Percentiles rank a stretch among this genome's conserved stretches.
These are phyloP conservation scores for Tetraneura akinire DNA, from an alignment of 1,140 invertebrate genomes.

Conservation along the genomic window DNA sequence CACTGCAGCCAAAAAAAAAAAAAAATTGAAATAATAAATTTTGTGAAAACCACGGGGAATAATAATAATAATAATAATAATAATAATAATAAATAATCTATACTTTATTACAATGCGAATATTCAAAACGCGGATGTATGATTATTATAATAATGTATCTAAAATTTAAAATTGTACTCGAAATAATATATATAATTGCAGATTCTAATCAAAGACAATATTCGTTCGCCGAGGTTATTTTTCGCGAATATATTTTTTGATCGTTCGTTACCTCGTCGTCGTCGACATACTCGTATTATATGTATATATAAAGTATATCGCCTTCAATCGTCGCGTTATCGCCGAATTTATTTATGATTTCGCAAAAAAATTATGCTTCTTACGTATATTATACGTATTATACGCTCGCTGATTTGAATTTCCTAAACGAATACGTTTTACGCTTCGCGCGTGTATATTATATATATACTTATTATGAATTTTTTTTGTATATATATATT, in stretches of 20 bases:
- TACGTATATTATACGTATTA: too few relatives aligned
- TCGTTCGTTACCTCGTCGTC: too few relatives aligned
- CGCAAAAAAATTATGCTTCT: constrained; percentile 12
- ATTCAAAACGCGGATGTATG: constrained; percentile 17
- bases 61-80: too few relatives aligned
- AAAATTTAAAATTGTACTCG: too few relatives aligned
- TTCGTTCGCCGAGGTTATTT: constrained; percentile 9
- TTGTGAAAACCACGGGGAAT: too few relatives aligned
- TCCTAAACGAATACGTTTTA: not conserved
- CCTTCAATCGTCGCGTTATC: not conserved
- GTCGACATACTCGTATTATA: too few relatives aligned
- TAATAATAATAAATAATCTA: too few relatives aligned
- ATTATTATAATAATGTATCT: too few relatives aligned
- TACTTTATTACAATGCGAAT: constrained; percentile 27
- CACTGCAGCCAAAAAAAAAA: too few relatives aligned
- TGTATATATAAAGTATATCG: too few relatives aligned
- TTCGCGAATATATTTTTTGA: not conserved
- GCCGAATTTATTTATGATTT: constrained; percentile 38
- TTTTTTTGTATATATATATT: too few relatives aligned
- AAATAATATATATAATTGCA: constrained; percentile 33
- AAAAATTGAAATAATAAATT: too few relatives aligned
- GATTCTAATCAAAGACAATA: constrained; percentile 37
- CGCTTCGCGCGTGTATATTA: not conserved
- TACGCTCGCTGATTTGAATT: constrained; percentile 23
- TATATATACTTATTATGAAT: not conserved